Percentiles rank a stretch among this genome's conserved stretches.
Conservation (phyloP, 1,140 invertebrate species). For the Pseudachorutes palmiensis region DNA sequence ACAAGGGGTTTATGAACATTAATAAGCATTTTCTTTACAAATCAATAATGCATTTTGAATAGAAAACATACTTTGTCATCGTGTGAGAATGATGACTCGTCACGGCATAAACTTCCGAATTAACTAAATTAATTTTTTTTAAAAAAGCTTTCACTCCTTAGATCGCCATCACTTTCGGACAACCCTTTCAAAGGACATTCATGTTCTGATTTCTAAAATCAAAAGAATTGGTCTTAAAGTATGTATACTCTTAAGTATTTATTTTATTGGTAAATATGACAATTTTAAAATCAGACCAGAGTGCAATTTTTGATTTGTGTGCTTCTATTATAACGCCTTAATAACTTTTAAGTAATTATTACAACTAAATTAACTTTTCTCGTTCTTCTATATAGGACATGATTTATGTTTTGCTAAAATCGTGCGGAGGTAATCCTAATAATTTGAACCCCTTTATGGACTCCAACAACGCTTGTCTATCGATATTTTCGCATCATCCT, state of each 20-base stretch:
- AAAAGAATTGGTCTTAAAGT: no score
- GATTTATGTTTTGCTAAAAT: no score
- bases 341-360: no score
- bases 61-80: constrained; percentile 11
- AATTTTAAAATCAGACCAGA: constrained; percentile 12
- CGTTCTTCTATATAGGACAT: no score
- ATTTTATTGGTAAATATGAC: no score
- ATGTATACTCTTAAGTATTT: no score
- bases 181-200: no score
- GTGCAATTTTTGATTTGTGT: constrained; percentile 13
- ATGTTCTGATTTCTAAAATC: no score
- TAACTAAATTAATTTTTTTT: not conserved
- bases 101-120: not conserved
- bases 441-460: no score
- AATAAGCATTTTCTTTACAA: constrained; percentile 2
- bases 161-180: no score
- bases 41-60: constrained; percentile 12
- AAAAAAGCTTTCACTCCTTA: no score
- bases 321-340: not conserved
- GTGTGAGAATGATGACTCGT: not conserved
- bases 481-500: not conserved
- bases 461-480: not conserved
- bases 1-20: not conserved
- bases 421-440: no score
- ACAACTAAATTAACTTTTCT: not conserved